Conservation (phyloP, 2,113 vertebrate species). For the Pantherophis guttatus region DNA sequence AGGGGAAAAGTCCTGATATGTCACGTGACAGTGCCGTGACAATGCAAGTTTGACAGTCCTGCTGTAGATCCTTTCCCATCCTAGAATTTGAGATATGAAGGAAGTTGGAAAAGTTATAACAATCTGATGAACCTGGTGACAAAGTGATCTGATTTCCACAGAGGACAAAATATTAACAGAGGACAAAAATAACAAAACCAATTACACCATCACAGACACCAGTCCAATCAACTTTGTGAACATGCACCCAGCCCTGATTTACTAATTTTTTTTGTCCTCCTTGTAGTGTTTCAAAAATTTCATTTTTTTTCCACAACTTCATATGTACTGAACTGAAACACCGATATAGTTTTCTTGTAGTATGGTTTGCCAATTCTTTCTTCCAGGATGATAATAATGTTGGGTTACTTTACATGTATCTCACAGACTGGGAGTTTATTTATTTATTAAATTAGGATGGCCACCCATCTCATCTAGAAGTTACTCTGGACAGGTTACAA, state of each 20-base stretch:
- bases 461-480: no score
- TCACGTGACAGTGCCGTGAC: no score
- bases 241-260: not conserved
- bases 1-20: no score
- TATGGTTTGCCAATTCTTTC: not conserved
- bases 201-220: not conserved
- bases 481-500: no score
- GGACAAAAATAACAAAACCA: not conserved
- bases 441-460: no score
- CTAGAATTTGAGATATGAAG: not conserved
- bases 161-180: not conserved
- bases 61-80: not conserved
- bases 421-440: not conserved
- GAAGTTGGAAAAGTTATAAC: not conserved
- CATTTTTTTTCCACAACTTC: not conserved
- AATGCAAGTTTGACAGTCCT: no score
- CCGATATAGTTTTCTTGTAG: not conserved
- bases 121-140: not conserved
- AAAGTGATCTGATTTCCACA: not conserved
- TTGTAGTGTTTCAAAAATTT: not conserved
- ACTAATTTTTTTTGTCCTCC: not conserved
- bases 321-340: not conserved
- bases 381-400: not conserved
- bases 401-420: not conserved
- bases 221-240: not conserved